phyloP scores from a whole-genome alignment of 2,888 invertebrate species.

The Tetranychus piercei region DNA sequence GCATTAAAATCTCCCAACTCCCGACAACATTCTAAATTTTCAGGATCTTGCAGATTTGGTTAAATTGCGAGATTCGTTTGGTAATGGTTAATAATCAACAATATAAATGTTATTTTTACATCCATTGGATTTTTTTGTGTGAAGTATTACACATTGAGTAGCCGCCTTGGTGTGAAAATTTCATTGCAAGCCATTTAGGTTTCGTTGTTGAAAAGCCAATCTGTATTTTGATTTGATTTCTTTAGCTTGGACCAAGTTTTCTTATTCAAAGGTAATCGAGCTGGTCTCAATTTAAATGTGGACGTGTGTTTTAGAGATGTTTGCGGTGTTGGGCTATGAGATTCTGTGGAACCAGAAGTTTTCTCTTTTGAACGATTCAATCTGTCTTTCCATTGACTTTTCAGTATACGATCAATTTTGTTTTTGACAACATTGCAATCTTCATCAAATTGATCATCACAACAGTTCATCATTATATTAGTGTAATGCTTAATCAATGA shows the following conservation, averaged over 20 bases:
- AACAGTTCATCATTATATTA: background rate
- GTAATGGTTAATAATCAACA: background rate
- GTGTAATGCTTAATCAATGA: conserved; percentile 7
- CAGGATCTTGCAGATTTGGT: background rate
- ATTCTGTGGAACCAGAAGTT: background rate
- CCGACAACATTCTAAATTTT: background rate
- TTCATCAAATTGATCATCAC: background rate
- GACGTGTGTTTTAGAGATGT: background rate
- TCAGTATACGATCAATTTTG: background rate
- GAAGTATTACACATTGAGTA: no score
- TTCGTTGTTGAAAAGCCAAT: background rate
- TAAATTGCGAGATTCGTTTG: background rate
- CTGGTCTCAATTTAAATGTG: background rate
- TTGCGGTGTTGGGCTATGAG: background rate
- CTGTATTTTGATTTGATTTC: background rate
- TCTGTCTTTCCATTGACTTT: conserved; percentile 9
- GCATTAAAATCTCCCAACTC: background rate
- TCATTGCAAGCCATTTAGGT: background rate
- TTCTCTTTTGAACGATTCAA: conserved; percentile 3
- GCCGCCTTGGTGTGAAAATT: background rate
- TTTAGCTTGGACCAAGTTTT: conserved; percentile 5
- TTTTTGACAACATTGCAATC: background rate
- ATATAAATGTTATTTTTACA: background rate
- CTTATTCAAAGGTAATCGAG: background rate
- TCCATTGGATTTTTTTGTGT: background rate